Conservation (phyloP, 2,888 invertebrate species). For the Eustalomyia histrio region DNA sequence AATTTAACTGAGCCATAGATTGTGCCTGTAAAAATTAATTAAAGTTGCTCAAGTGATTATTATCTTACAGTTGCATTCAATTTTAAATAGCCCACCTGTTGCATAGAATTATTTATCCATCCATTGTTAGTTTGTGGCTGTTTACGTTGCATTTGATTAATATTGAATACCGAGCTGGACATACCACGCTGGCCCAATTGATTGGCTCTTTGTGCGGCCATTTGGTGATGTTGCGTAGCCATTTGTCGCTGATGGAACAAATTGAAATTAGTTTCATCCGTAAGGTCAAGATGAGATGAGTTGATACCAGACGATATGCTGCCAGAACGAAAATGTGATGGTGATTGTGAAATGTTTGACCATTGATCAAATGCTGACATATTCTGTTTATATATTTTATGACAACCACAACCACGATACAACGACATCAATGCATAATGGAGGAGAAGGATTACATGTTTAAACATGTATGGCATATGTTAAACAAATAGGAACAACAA, state of each 20-base stretch:
- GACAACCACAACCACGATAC: conserved; percentile 58
- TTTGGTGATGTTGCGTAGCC: conserved; percentile 65
- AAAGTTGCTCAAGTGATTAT: background rate
- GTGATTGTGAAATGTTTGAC: conserved; percentile 79
- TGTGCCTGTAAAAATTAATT: conserved; percentile 82
- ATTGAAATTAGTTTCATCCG: conserved; percentile 77
- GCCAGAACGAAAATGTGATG: conserved; percentile 79
- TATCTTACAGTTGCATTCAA: background rate
- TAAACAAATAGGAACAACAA: conserved; percentile 40
- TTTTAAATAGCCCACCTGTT: conserved; percentile 80
- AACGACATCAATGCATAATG: conserved; percentile 50
- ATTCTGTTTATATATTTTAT: conserved; percentile 67
- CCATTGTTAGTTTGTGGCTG: conserved; percentile 70
- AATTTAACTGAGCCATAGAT: conserved; percentile 85
- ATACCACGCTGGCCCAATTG: conserved; percentile 71
- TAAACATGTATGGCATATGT: conserved; percentile 10
- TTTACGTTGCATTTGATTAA: conserved; percentile 77
- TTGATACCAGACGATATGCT: conserved; percentile 79
- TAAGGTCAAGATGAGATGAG: conserved; percentile 78
- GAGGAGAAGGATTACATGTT: conserved; percentile 30
- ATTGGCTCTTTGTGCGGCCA: conserved; percentile 56
- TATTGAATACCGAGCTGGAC: conserved; percentile 82
- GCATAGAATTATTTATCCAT: conserved; percentile 79
- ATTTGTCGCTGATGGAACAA: conserved; percentile 73
- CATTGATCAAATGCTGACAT: conserved; percentile 76